Evolutionary conservation across 2,888 invertebrate species (phyloP), one percentile per base, ranked within the genome.

Genomic region (Melinaea marsaeus): DNA sequence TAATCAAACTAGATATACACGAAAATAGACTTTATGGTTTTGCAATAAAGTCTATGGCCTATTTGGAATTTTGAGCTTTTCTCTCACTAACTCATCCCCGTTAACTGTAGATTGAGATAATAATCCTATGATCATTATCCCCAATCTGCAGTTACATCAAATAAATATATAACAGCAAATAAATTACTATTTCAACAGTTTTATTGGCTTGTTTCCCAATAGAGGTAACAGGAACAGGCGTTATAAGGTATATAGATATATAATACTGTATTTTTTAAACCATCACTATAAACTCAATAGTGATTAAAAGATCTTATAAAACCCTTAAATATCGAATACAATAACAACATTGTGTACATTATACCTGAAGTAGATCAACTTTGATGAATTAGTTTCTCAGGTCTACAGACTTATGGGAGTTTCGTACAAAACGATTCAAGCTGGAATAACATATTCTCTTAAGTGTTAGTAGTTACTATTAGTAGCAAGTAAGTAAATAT

Each of bases 131-230:
- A 22, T 22, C 22, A 22, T 22, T 22, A 22, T 22, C 22, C 22
- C 22, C 22, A 22, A 22, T 22, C 22, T 22, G 22, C 22, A 22
- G 22, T 22, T 22, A 22, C 22, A 22, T 22, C 22, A 22, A 22
- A 22, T 22, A 22, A 22, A 22, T 22, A 51, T 51, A 51, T 22
- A 32, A 32, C 51, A 51, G 51, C 32, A 32, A 51, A 51, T 6
- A n/a, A 51, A 51, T 7, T 51, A 32, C 51, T 32, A 51, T 51
- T 51, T 51, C 9, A 51, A 51, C 51, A 51, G 51, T 51, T 51
- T 51, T 51, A 51, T 22, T 51, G 32, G 51, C 11, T 51, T 32
- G 22, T 51, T 51, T 7, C 51, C 32, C 32, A 32, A 32, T 32
- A 32, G 11, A n/a, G 32, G 9, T 5, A 22, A 51, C 7, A 11